Evolutionary conservation across 2,888 invertebrate genomes (phyloP), one percentile per base, ranked within the genome.

Genomic region (Escarpia spicata): DNA sequence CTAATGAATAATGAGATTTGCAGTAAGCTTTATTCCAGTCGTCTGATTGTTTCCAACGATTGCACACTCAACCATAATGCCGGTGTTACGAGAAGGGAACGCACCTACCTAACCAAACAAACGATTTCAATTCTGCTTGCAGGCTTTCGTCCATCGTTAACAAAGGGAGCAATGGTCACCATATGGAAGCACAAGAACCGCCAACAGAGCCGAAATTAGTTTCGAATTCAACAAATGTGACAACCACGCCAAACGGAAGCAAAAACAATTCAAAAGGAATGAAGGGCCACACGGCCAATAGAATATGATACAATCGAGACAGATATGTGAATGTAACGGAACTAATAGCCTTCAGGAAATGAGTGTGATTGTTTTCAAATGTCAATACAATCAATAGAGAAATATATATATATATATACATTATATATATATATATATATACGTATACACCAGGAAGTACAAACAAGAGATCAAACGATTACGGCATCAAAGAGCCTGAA

Each of bases 261-360:
- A 75, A 75, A 75, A 75, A 75, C n/a, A 75, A 75, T 75, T 75
- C 75, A 75, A 75, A 75, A n/a, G 75, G 75, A 75, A 26, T 75
- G 75, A 75, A 75, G 26, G 75, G 75, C 75, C 75, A 75, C 26
- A 75, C 75, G 26, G 26, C 75, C 75, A 75, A 75, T 75, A 26
- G 75, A 75, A 26, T 75, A 75, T 75, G 75, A 75, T 75, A 19
- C 6, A 75, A 15, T 75, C 26, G n/a, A 75, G 75, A 75, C 6
- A 75, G 75, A 26, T 52, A 52, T 52, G 52, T 75, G 15, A 75
- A 75, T 75, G 75, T 75, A n/a, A n/a, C 26, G 19, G 15, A 26
- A 75, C 75, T 52, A 37, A 37, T 37, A 15, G 0, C 52, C 15
- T 12, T 52, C 52, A 52, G 12, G 52, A 12, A 0, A 12, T 12